Evolutionary conservation across 1,140 invertebrate genomes (phyloP), one percentile per base, ranked within the genome.

Genomic region (Onthophagus taurus): DNA sequence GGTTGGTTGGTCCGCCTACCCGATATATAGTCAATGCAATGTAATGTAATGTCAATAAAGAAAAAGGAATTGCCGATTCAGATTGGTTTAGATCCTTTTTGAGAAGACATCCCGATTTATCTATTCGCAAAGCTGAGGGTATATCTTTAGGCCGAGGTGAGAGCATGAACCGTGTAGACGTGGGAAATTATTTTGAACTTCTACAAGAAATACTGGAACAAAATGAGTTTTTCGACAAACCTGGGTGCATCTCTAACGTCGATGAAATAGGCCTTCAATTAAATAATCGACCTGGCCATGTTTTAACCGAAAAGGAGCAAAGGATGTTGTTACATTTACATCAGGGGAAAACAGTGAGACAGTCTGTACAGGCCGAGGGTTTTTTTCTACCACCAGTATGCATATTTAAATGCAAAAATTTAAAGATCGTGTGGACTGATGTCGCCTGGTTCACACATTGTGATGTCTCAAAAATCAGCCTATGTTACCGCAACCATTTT

Each of bases 291-390:
- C 36, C 47, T 31, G 43, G 44, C 3, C 13, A 36, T 31, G 45
- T 54, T 34, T 3, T 54, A 42, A 49, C 49, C 16, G 35, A 2
- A 68, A 64, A 56, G 56, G 58, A 49, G 26, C 58, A 8, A 61
- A 57, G 54, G 45, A 33, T 42, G 61, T 68, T 5, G 46, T 60
- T 42, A 42, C 55, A 36, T 21, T 67, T 9, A 66, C 63, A 11
- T 61, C 54, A n/a, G 14, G 6, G 6, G 35, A 37, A 20, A 37
- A 59, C 47, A 51, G 55, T n/a, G 58, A 59, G 45, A 64, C 49
- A 2, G 46, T 63, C 45, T 52, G 50, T 48, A 51, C n/a, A n/a
- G n/a, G n/a, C n/a, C n/a, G n/a, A n/a, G n/a, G 31, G 51, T 4
- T 41, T 31, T 34, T 55, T 53, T 34, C 42, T 48, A 38, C 53